Percentiles rank a stretch among this genome's conserved stretches.
Evolutionary conservation across 2,888 invertebrate species (phyloP).

Genomic region (Mesorhabditis spiculigera): DNA sequence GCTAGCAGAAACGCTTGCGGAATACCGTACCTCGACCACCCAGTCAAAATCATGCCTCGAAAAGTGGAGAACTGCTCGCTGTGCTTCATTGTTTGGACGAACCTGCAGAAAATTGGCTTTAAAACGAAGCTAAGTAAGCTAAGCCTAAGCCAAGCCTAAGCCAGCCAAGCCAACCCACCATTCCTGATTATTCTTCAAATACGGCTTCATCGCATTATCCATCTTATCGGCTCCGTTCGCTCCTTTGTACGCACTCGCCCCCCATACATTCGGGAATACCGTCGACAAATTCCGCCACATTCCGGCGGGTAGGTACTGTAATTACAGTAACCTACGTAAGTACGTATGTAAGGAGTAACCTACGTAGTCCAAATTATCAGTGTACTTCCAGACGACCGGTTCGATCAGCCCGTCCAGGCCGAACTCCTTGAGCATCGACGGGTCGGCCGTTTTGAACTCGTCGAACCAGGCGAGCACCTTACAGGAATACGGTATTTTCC

Average conservation of each 20-base stretch:
- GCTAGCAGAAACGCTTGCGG: neutral
- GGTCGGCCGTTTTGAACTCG: conserved; percentile 28
- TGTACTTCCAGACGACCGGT: conserved; percentile 46
- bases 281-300: conserved; percentile 41
- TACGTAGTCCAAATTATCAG: conserved; percentile 27
- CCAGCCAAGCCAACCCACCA: conserved; percentile 20
- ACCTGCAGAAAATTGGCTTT: conserved; percentile 9
- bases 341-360: neutral
- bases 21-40: conserved; percentile 34
- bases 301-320: conserved; percentile 29
- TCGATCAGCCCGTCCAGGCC: conserved; percentile 26
- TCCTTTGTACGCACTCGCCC: conserved; percentile 72
- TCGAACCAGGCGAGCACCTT: conserved; percentile 43
- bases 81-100: conserved; percentile 31
- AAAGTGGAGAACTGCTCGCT: conserved; percentile 26
- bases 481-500: neutral
- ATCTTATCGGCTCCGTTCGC: conserved; percentile 35
- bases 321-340: neutral
- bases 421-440: conserved; percentile 28
- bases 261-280: conserved; percentile 72
- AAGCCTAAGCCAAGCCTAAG: neutral
- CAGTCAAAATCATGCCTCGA: conserved; percentile 38
- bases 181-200: conserved; percentile 36
- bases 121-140: neutral
- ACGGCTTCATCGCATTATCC: conserved; percentile 37